Evolutionary conservation across 2,113 vertebrate species (phyloP), one percentile per base, ranked within the genome.

Genomic region (Odontophorus gujanensis): DNA sequence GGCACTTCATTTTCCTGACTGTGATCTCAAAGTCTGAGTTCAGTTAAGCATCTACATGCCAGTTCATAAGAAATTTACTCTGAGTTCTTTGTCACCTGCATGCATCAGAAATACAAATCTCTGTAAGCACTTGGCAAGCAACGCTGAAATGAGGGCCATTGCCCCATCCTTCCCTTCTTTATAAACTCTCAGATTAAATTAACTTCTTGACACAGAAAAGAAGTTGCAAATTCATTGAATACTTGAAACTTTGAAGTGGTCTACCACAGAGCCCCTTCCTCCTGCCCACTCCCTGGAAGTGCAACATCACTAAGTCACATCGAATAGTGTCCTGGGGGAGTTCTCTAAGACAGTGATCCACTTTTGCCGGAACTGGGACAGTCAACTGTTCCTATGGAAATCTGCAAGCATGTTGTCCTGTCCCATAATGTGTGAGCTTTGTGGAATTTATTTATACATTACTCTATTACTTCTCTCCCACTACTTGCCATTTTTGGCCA

Each of bases 41-140:
- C 69, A 81, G 66, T 66, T 45, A 68, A 77, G 32, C 32, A 34
- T 4, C 53, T 8, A 36, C 11, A 24, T 9, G 16, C 1, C 18
- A 38, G 82, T 17, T 36, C 32, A 11, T 21, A 32, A 55, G 34
- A 15, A 30, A 66, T 43, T 57, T 7, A 48, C 42, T 74, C 59
- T 2, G 26, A 71, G 24, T 2, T 57, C 24, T 43, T 11, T 61
- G 59, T 42, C 78, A 69, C 51, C 50, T 22, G 45, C 8, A 4
- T 4, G 47, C 38, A 14, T 25, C 40, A 75, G 47, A n/a, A 59
- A 65, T 30, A 71, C 0, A 4, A 20, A 55, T 17, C 13, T 40
- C 7, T 15, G 25, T 1, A 2, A 20, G 28, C 11, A 25, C 75
- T 59, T n/a, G 75, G 67, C 0, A 1, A 20, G 26, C 36, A 45